Percentiles rank a stretch among this genome's conserved stretches.
These are phyloP conservation scores for Tauraco erythrolophus DNA, from an alignment of 2,113 vertebrate genomes.

Conservation along the genomic window DNA sequence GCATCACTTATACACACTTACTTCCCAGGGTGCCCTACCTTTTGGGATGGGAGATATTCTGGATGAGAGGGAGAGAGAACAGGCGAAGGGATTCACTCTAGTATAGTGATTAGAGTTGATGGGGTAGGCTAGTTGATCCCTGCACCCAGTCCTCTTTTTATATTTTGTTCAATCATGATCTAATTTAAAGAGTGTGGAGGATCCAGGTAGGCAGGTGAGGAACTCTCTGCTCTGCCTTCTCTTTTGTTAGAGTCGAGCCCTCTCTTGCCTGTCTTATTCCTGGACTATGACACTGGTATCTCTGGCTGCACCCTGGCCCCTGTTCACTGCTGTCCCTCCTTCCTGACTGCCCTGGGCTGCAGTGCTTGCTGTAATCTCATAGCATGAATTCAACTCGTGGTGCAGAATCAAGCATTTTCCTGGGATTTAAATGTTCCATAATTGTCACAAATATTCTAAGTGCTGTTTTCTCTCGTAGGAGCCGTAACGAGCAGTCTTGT, in stretches of 20 bases:
- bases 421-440: not conserved
- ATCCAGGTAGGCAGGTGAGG: not conserved
- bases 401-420: not conserved
- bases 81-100: not conserved
- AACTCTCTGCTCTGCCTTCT: not conserved
- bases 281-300: not conserved
- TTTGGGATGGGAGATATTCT: not conserved
- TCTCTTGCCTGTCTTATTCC: not conserved
- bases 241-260: not conserved
- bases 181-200: not conserved
- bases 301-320: not conserved
- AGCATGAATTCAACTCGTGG: not conserved
- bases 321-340: not conserved
- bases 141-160: not conserved
- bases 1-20: not conserved
- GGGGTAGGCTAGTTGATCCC: not conserved
- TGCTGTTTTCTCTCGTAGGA: conserved; percentile 44
- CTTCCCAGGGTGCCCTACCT: not conserved
- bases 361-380: not conserved
- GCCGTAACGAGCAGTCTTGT: conserved; percentile 77
- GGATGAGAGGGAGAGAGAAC: not conserved
- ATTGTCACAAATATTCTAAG: not conserved
- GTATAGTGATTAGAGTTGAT: not conserved
- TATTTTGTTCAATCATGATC: not conserved
- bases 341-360: not conserved